Evolutionary conservation across 2,888 invertebrate species (phyloP), one percentile per base, ranked within the genome.

Genomic region (Cephus rjabovi): DNA sequence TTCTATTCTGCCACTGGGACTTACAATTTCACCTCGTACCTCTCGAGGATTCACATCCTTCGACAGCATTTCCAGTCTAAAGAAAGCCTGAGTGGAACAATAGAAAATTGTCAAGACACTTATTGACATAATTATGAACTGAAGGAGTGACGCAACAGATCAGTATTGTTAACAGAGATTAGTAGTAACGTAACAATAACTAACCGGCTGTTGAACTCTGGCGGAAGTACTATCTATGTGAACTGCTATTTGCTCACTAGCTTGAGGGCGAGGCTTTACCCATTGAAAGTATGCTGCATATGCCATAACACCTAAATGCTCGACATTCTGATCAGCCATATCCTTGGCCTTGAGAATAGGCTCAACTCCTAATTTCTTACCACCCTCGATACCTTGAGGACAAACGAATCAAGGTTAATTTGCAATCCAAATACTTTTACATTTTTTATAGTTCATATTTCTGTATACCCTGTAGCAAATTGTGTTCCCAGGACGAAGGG

Each of bases 281-380:
- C 98, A 97, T 85, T 97, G 96, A 92, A 97, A 96, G 90, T 97
- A 95, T 0, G 98, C 97, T 0, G 97, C 97, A 92, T 99, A 98
- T 0, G 99, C 97, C 99, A 99, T 99, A 79, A 99, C 97, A 12
- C 98, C 99, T 84, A 99, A 93, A 93, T 99, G 98, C 90, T 99
- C 99, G 11, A 98, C 97, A 89, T 98, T 97, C 69, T 96, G 96
- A 90, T 98, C 98, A 69, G 97, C 96, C 96, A 99, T 97, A 89
- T 99, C 98, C 90, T 96, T 97, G 23, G 99, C 96, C 85, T 97
- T 95, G 79, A 99, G 92, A 71, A 99, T 95, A 4, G 98, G 97
- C 87, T 98, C 96, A 1, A 99, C 96, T 71, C 97, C 97, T 92
- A 95, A 90, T 84, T 93, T 93, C 79, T 93, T 92, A 11, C 94